Conservation (phyloP, 2,888 invertebrate genomes). For the Seira ritae region DNA sequence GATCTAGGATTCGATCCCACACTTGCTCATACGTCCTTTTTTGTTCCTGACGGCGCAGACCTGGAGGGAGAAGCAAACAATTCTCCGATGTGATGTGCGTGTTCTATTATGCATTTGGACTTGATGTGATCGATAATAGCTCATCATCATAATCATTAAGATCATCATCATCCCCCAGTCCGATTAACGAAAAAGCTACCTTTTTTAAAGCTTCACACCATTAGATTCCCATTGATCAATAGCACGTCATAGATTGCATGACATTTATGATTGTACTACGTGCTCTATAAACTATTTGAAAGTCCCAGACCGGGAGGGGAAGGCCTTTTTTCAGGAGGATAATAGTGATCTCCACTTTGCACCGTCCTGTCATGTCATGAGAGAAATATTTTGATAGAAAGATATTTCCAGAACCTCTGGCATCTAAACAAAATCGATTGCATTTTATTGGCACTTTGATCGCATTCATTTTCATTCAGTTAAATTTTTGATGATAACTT, state of each 20-base stretch:
- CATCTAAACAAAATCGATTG: too few species aligned
- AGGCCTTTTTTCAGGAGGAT: neutral
- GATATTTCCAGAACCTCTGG: too few species aligned
- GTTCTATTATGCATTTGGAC: constrained; percentile 40
- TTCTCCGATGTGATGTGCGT: constrained; percentile 36
- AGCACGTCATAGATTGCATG: constrained; percentile 59
- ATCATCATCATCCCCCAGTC: constrained; percentile 20
- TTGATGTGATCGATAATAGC: constrained; percentile 36
- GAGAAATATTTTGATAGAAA: too few species aligned
- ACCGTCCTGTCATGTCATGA: neutral
- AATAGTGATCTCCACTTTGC: too few species aligned
- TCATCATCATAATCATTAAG: constrained; percentile 17
- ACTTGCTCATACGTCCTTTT: constrained; percentile 45
- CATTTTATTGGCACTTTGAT: constrained; percentile 21
- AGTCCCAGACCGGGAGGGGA: constrained; percentile 5
- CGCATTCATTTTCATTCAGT: constrained; percentile 8
- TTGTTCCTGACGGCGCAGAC: neutral
- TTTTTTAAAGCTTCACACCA: constrained; percentile 42
- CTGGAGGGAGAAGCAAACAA: constrained; percentile 20
- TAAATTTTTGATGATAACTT: neutral
- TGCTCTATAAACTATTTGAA: constrained; percentile 1
- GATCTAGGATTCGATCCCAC: constrained; percentile 48
- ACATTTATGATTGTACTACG: constrained; percentile 45
- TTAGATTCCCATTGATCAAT: constrained; percentile 64
- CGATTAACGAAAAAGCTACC: neutral